Percentiles rank a stretch among this genome's conserved stretches.
Conservation (phyloP, 2,113 vertebrate species). For the Micronycteris hirsuta region DNA sequence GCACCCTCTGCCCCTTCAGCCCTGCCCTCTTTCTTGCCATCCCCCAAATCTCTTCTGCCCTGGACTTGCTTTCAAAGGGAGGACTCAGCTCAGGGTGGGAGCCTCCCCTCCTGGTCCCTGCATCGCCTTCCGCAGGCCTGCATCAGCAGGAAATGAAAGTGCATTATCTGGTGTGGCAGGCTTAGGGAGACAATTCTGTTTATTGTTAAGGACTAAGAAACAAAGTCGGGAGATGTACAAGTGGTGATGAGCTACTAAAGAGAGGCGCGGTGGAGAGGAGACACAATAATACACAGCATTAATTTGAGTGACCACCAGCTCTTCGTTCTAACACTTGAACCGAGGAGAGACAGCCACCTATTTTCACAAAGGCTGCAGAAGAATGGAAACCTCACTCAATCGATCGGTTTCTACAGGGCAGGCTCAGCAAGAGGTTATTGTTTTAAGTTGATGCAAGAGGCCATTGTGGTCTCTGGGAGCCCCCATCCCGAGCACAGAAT, state of each 20-base stretch:
- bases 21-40: background rate
- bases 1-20: background rate
- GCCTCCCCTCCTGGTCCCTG: background rate
- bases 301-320: background rate
- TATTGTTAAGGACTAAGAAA: constrained; percentile 69
- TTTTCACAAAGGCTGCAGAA: constrained; percentile 58
- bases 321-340: constrained; percentile 35
- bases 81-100: background rate
- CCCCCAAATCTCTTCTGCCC: background rate
- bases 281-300: background rate
- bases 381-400: constrained; percentile 41
- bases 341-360: constrained; percentile 25
- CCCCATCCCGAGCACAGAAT: constrained; percentile 31
- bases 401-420: constrained; percentile 38
- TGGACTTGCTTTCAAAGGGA: background rate
- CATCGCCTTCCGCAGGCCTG: fast-evolving
- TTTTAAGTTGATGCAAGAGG: constrained; percentile 42
- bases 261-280: background rate
- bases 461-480: background rate
- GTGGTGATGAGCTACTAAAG: background rate
- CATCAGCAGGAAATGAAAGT: background rate
- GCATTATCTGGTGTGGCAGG: constrained; percentile 7
- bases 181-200: constrained; percentile 68
- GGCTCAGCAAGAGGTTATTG: constrained; percentile 13
- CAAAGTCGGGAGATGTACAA: constrained; percentile 12